Base-by-base conservation (phyloP, 2,113 vertebrate species). In the Brachypteracias leptosomus region DNA sequence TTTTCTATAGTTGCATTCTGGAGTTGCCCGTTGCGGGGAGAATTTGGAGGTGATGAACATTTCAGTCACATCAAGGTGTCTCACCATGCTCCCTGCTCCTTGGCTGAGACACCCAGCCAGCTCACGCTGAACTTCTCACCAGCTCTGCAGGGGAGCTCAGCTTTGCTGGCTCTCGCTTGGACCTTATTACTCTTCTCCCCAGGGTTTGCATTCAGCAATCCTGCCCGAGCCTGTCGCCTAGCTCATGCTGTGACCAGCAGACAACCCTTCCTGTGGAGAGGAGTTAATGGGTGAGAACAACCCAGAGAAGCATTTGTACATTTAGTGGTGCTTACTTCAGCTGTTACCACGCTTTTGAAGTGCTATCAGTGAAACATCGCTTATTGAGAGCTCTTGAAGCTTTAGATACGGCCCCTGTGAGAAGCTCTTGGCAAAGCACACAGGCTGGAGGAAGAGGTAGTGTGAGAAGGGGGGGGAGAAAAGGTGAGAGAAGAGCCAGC, bases 51-150 rank as follows among this genome's bases (percentile, higher is more conserved):
- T 3, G 49, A 42, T 4, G 38, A 59, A n/a, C 49, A 14, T 10
- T 66, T 47, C 25, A 11, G 35, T 9, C 4, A 2, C 72, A 55
- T 9, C 4, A 0, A 3, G 22, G 24, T 14, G 18, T 36, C 52
- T 21, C 12, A 0, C 63, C 29, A 7, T 24, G 63, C 22, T 38
- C 40, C 52, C 70, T 19, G 57, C 38, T 29, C 76, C 67, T 15
- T 2, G 3, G n/a, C 68, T 4, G 38, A 35, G 51, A 7, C 3
- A 1, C 42, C 17, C 4, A 0, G 36, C 18, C 6, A 25, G 44
- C 46, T 46, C 35, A 9, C 4, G 8, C 57, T 24, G 73, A 35
- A 13, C 46, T 40, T 18, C 58, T 5, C 54, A 16, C 35, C 0
- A 4, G n/a, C 47, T n/a, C 35, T 13, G 52, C 42, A 28, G 25